phyloP scores from a whole-genome alignment of 2,888 invertebrate species.

The Nomada fabriciana region DNA sequence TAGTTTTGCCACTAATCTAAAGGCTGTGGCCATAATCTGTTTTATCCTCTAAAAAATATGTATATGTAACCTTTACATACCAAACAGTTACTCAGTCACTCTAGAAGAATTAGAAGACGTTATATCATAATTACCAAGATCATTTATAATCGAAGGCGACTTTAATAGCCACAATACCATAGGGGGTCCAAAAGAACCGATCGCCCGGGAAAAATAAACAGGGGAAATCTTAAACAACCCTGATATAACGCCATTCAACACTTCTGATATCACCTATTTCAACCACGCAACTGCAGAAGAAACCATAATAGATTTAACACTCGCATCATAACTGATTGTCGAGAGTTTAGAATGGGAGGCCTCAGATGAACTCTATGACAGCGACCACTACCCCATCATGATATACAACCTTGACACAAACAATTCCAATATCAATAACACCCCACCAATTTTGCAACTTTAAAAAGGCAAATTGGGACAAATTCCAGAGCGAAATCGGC shows the following conservation, averaged over 20 bases:
- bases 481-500: neutral
- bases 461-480: constrained; percentile 56
- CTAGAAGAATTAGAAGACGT: neutral
- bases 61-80: neutral
- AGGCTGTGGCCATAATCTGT: neutral
- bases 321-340: constrained; percentile 44
- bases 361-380: constrained; percentile 25
- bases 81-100: neutral
- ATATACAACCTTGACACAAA: constrained; percentile 11
- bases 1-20: neutral
- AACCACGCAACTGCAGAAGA: constrained; percentile 36
- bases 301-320: constrained; percentile 60
- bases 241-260: constrained; percentile 51
- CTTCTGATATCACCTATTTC: constrained; percentile 57
- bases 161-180: constrained; percentile 60
- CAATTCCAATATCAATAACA: neutral
- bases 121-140: constrained; percentile 61
- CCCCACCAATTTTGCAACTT: constrained; percentile 53
- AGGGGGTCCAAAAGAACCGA: constrained; percentile 51
- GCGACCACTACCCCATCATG: constrained; percentile 62
- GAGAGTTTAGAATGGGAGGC: constrained; percentile 41
- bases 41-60: neutral
- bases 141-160: constrained; percentile 67
- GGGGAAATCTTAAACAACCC: constrained; percentile 44
- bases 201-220: constrained; percentile 56